Evolutionary conservation across 2,113 vertebrate species (phyloP).

Genomic region (Menidia beryllina): DNA sequence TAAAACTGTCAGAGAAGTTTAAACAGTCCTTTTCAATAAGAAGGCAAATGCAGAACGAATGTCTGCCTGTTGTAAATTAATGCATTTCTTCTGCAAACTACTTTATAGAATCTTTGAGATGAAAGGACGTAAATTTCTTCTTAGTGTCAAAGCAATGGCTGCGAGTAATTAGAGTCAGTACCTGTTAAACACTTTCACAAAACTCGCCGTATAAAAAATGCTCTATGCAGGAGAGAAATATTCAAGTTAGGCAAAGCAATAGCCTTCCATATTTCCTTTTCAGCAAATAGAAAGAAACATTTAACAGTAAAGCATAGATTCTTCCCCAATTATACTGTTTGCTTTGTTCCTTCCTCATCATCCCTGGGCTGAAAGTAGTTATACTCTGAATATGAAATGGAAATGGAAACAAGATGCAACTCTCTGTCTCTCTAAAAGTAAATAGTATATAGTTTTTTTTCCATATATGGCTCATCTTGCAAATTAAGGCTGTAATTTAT

Average conservation of each 20-base stretch:
- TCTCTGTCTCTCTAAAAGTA: neutral
- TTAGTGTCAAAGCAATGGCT: neutral
- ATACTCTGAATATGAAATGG: constrained; percentile 31
- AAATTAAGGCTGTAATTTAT: neutral
- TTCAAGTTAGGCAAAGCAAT: neutral
- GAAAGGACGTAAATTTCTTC: constrained; percentile 8
- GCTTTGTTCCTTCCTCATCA: constrained; percentile 17
- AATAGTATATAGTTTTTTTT: neutral
- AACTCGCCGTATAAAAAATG: neutral
- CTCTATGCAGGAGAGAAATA: neutral
- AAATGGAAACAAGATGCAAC: constrained; percentile 5
- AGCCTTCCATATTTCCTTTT: neutral
- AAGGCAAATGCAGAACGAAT: constrained; percentile 22
- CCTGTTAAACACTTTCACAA: neutral
- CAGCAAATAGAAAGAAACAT: neutral
- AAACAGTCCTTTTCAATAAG: too few relatives aligned
- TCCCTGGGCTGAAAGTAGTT: constrained; percentile 30
- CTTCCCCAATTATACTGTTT: constrained; percentile 12
- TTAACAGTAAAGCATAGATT: constrained; percentile 1
- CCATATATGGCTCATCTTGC: neutral
- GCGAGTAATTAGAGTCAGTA: neutral
- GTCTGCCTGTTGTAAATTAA: constrained; percentile 41
- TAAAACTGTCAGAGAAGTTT: constrained; percentile 36
- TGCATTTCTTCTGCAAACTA: constrained; percentile 34
- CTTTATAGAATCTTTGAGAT: constrained; percentile 21